Evolutionary conservation across 2,113 vertebrate genomes (phyloP).

Genomic region (Ursus arctos): DNA sequence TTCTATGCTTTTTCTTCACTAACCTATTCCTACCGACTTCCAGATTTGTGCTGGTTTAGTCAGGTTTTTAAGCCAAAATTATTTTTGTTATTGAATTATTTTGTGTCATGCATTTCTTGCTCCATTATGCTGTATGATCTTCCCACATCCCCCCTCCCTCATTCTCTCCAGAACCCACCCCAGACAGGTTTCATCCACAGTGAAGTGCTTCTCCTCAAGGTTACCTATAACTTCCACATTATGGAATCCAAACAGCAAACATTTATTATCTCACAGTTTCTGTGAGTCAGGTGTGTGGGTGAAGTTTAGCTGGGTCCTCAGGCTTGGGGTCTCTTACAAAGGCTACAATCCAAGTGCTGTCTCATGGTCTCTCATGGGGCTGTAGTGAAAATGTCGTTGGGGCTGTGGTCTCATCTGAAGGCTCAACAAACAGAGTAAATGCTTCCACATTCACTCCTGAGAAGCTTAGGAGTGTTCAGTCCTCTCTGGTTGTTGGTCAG

Average conservation of each 20-base stretch:
- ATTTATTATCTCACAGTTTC: background rate
- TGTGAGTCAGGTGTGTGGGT: background rate
- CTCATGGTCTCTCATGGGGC: background rate
- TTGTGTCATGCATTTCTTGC: background rate
- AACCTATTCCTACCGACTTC: background rate
- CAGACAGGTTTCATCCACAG: background rate
- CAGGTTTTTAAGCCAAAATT: constrained; percentile 5
- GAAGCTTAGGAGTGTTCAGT: background rate
- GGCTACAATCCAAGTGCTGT: background rate
- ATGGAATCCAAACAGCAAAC: background rate
- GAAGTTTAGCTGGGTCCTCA: background rate
- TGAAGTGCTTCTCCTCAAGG: background rate
- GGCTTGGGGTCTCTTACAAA: background rate
- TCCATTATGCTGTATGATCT: background rate
- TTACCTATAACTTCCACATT: background rate
- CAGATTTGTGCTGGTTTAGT: background rate
- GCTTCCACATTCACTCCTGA: background rate
- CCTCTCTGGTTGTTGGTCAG: background rate
- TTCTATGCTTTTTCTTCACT: background rate
- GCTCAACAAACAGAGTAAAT: background rate
- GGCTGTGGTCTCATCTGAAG: background rate
- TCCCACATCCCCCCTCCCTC: background rate
- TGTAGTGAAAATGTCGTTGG: background rate
- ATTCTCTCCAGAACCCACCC: background rate
- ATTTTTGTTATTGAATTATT: background rate